Base-by-base conservation (phyloP, 2,888 invertebrate species). In the Podotricha telesiphe region DNA sequence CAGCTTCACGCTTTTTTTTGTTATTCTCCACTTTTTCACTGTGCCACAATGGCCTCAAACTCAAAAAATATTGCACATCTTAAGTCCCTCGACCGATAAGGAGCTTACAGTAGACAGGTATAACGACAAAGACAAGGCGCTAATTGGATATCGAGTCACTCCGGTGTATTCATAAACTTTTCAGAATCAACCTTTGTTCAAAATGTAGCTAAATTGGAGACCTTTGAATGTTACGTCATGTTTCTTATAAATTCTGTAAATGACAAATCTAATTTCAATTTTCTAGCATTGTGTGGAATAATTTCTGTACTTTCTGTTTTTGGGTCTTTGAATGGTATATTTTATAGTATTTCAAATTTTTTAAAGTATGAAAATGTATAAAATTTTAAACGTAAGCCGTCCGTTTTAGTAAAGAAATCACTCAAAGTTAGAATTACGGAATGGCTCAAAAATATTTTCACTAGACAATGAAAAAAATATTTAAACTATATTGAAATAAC, bases 111-210 rank as follows among this genome's bases (percentile, higher is more conserved):
- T 47, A 63, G 67, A 47, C 65, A 72, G 58, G 59, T 67, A n/a
- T n/a, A 71, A 63, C 58, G 68, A 70, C 67, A 67, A 50, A 67
- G 61, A 67, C 47, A 34, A 62, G 61, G 47, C 69, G 69, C 61
- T 72, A 72, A 72, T 72, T 72, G 64, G 67, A 62, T 64, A 45
- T 59, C 48, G 53, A 69, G 65, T 45, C 61, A 64, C 50, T 11
- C 45, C 42, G 19, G 53, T 67, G 55, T 65, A 56, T 67, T 67
- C 59, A 72, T 72, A 66, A 64, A 58, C 61, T 67, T 67, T 66
- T 70, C 59, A 64, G 53, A 61, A 22, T 4, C 64, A 37, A 19
- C 59, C 63, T 67, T 70, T 70, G 67, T 70, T 64, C 64, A 59
- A 42, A 65, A 69, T 66, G 62, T 69, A 55, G 40, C 47, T 65